Base-by-base conservation (phyloP, 2,888 invertebrate genomes). In the Byasa hedistus region DNA sequence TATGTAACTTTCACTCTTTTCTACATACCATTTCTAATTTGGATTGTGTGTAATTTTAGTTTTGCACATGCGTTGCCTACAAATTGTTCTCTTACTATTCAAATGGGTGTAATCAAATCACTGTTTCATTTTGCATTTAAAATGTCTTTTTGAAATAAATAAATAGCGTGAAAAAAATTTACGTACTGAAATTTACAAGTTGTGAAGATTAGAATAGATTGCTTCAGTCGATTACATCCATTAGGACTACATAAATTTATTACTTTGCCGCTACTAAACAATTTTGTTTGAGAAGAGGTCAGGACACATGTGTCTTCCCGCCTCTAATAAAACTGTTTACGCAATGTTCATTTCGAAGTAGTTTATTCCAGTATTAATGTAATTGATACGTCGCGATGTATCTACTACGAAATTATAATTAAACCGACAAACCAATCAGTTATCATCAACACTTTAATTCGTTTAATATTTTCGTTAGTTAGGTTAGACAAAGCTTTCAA, bases 331-430 rank as follows among this genome's bases (percentile, higher is more conserved):
- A 64, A 59, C n/a, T 55, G 59, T 64, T 64, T 59, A 52, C 54
- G 36, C 10, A 39, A 36, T 52, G 23, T 24, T n/a, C 19, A 58
- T 64, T 86, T 84, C 68, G n/a, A n/a, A n/a, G 12, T 15, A 48
- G 4, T 48, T 48, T 48, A n/a, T n/a, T 48, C 12, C 3, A 48
- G 48, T 48, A 48, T n/a, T 15, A 39, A 12, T 39, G 15, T 39
- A 39, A 39, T 39, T 32, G 10, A 44, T 15, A 3, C 17, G 19
- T 19, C 19, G n/a, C 19, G 48, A 4, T 48, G n/a, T n/a, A n/a
- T 48, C 3, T 48, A n/a, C n/a, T 5, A 48, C 7, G 3, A 48
- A n/a, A 48, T 48, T 48, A 48, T 48, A n/a, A 48, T 19, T 48
- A 44, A 36, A 36, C 36, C 36, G 36, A 15, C 36, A 12, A 12